Evolutionary conservation across 2,888 invertebrate species (phyloP).

Genomic region (Drosophila fungiperda): DNA sequence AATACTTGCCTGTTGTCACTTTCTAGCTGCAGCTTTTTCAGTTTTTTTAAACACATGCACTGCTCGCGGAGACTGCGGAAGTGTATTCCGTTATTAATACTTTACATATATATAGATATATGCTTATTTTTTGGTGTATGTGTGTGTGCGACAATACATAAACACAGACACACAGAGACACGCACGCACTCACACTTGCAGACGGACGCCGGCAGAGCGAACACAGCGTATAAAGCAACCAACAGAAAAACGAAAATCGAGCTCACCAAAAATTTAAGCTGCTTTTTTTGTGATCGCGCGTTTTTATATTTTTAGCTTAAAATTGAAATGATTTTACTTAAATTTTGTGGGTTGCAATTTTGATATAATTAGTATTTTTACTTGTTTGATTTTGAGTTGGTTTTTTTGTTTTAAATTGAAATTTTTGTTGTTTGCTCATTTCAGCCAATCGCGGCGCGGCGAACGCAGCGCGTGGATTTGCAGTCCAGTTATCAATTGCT

Average conservation of each 20-base stretch:
- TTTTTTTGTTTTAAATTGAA: constrained; percentile 25
- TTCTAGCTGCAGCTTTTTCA: constrained; percentile 36
- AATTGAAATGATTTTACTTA: not conserved
- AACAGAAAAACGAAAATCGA: constrained; percentile 59
- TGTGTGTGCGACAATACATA: constrained; percentile 11
- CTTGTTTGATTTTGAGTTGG: constrained; percentile 12
- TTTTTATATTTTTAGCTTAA: not conserved
- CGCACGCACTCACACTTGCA: constrained; percentile 13
- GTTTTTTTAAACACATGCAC: constrained; percentile 25
- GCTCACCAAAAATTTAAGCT: constrained; percentile 53
- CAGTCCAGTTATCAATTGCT: constrained; percentile 54
- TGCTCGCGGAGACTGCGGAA: constrained; percentile 48
- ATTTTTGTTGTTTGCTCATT: constrained; percentile 45
- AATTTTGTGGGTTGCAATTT: not conserved
- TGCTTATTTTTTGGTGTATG: not conserved
- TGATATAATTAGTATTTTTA: not conserved
- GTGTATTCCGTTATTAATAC: constrained; percentile 65
- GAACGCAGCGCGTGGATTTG: constrained; percentile 59
- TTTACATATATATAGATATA: not conserved
- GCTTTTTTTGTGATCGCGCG: constrained; percentile 5
- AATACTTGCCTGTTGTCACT: constrained; percentile 52
- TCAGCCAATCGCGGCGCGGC: constrained; percentile 67
- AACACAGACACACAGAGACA: constrained; percentile 30
- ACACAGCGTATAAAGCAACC: constrained; percentile 22
- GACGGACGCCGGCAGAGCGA: constrained; percentile 31